Conservation (phyloP, 2,888 invertebrate genomes). For the Pyrrhosoma nymphula region DNA sequence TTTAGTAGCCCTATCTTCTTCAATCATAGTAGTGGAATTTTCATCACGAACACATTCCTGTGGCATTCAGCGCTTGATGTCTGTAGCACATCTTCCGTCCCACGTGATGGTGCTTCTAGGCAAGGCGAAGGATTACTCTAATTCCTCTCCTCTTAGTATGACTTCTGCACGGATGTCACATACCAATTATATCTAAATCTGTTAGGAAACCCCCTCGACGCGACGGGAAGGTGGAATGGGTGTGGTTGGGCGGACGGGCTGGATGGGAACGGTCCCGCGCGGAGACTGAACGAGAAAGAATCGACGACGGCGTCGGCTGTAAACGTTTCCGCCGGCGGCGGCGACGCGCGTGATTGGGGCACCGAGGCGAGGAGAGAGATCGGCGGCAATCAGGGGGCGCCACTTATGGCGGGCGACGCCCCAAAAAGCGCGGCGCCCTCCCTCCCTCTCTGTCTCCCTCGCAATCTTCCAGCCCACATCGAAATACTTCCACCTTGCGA, state of each 20-base stretch:
- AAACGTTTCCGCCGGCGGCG: not conserved
- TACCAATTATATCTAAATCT: too few relatives aligned
- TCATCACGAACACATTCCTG: too few relatives aligned
- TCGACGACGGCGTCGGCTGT: constrained; percentile 1
- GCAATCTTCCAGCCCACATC: not conserved
- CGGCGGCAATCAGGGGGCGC: not conserved
- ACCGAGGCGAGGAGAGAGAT: not conserved
- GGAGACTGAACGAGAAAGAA: not conserved
- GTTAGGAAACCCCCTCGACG: not conserved
- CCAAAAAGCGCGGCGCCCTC: not conserved
- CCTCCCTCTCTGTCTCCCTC: too few relatives aligned
- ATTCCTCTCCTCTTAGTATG: too few relatives aligned
- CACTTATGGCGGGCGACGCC: not conserved
- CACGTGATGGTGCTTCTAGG: too few relatives aligned
- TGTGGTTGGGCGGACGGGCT: not conserved
- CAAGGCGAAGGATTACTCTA: too few relatives aligned
- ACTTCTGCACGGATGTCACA: too few relatives aligned
- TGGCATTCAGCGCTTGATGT: too few relatives aligned
- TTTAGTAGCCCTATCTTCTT: too few relatives aligned
- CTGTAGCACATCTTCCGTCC: too few relatives aligned
- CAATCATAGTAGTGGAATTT: too few relatives aligned
- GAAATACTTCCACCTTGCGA: not conserved
- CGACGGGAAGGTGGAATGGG: not conserved
- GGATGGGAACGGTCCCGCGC: not conserved
- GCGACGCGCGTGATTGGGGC: not conserved